phyloP scores from a whole-genome alignment of 2,113 vertebrate genomes.

The Leptocoma aspasia region DNA sequence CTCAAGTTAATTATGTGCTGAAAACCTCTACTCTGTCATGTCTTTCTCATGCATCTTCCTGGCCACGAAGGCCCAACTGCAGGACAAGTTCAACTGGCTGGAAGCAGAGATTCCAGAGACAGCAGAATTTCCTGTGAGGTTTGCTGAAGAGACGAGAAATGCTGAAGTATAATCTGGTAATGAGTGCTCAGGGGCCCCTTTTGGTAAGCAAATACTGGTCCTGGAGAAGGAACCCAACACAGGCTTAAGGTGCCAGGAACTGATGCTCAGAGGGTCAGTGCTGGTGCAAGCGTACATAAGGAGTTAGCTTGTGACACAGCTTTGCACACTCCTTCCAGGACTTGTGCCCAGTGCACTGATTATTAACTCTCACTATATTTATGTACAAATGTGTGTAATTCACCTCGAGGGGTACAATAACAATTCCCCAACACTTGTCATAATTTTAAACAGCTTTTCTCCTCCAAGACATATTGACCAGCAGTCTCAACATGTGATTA shows the following conservation, averaged over 20 bases:
- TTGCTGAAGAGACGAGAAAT: not conserved
- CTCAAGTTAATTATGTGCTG: not conserved
- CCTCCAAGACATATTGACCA: not conserved
- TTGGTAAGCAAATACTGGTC: not conserved
- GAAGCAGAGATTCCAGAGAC: not conserved
- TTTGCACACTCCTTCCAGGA: not conserved
- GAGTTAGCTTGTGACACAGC: not conserved
- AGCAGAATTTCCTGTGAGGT: not conserved
- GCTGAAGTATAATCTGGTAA: not conserved
- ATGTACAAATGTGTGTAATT: not conserved
- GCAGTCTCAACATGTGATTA: not conserved
- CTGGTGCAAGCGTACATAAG: not conserved
- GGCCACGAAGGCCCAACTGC: not conserved
- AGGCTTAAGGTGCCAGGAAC: not conserved
- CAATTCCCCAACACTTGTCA: not conserved
- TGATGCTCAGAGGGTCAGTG: not conserved
- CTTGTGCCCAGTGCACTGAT: not conserved
- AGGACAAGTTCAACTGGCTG: not conserved
- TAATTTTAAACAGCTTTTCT: not conserved
- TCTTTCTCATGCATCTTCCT: not conserved
- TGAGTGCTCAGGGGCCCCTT: not conserved
- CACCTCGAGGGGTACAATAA: not conserved
- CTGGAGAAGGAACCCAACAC: not conserved
- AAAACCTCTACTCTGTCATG: not conserved
- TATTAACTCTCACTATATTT: not conserved